Base-by-base conservation (phyloP, 1,140 invertebrate species). In the Temnothorax nylanderi region DNA sequence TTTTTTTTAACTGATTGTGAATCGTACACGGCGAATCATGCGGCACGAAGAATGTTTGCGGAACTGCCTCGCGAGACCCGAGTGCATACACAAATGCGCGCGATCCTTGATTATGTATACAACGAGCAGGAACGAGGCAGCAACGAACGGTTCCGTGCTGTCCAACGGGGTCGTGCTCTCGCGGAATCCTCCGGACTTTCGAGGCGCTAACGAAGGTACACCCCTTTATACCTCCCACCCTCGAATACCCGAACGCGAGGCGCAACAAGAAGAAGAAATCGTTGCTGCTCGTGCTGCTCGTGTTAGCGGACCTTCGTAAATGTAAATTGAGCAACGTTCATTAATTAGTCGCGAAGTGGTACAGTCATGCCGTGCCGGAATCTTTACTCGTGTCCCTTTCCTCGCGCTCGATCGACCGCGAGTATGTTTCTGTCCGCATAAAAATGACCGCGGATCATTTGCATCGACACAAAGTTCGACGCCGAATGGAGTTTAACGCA, bases 321-420 rank as follows among this genome's bases (percentile, higher is more conserved):
- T 92, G 91, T 92, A 92, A 92, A 92, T 92, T 86, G 90, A 87
- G 90, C 91, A 89, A 92, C 88, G 90, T 92, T 92, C 91, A 90
- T 92, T 92, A 92, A 92, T 92, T 92, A 92, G 91, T 92, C 91
- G 88, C 87, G 84, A 89, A 71, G 87, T 91, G 69, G 91, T 90
- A 82, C 85, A 85, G 85, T 67, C 77, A 51, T 62, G 71, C 60
- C 51, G 67, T 71, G 44, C 65, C 41, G 82, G 74, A 65, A 76
- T 32, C 60, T 80, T 26, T 82, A 64, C 18, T 78, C 77, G 58
- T 90, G 49, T 32, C 76, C 62, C n/a, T 62, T 62, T 62, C 49
- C 67, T 32, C 51, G 60, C 75, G 41, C 47, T 58, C 51, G 58
- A 56, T 72, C 47, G 26, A 26, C 65, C 21, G 64, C 16, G 64